Percentiles rank a stretch among this genome's conserved stretches.
Evolutionary conservation across 2,797 vertebrate genomes (phyloP).

Genomic region (Carduelis carduelis): DNA sequence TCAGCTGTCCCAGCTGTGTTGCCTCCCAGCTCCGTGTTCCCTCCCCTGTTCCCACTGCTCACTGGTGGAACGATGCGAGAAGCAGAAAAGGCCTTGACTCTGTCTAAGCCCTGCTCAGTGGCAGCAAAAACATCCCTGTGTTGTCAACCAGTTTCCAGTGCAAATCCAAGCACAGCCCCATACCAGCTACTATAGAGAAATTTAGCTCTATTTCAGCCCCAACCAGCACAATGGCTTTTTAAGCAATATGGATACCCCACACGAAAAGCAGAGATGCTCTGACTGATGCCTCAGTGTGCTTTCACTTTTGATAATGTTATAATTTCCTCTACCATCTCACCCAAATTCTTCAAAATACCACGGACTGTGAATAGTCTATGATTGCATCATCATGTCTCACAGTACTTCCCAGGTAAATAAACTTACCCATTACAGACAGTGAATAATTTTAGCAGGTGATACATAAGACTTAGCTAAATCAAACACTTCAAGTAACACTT

Average conservation of each 20-base stretch:
- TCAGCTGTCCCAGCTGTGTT: not conserved
- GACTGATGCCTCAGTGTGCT: not conserved
- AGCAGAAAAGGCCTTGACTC: not conserved
- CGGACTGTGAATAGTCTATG: not conserved
- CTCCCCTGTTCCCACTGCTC: not conserved
- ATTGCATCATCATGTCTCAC: not conserved
- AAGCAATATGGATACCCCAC: not conserved
- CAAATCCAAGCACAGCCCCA: not conserved
- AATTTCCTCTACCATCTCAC: not conserved
- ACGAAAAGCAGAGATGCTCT: not conserved
- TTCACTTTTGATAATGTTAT: not conserved
- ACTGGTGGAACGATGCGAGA: accelerated
- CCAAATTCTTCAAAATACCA: not conserved
- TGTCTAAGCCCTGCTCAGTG: not conserved
- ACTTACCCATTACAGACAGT: not conserved
- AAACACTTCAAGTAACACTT: not conserved
- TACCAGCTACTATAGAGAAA: not conserved
- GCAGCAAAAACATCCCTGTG: not conserved
- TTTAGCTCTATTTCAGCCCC: not conserved
- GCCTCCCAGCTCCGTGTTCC: not conserved
- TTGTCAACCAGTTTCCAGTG: not conserved
- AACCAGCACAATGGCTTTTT: not conserved
- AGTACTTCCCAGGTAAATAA: not conserved
- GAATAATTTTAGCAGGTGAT: not conserved
- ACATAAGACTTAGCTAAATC: not conserved